Evolutionary conservation across 2,797 vertebrate species (phyloP).

Genomic region (Phrynocephalus forsythii): DNA sequence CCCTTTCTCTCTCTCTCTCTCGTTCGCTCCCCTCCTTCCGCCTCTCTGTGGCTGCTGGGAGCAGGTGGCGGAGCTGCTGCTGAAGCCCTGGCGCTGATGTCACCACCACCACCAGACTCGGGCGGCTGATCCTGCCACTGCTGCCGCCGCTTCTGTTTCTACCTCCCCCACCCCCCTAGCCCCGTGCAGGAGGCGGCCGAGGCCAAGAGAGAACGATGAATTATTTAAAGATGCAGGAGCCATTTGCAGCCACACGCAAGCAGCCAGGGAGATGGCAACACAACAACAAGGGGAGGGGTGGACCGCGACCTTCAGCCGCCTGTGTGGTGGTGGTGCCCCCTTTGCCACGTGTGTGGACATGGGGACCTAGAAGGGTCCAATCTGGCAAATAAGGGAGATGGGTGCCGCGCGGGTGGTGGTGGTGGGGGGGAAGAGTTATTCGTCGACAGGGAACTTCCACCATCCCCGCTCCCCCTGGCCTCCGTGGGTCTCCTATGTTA

Average conservation of each 20-base stretch:
- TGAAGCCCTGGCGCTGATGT: conserved; percentile 62
- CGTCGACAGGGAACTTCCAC: not conserved
- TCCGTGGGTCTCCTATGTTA: not conserved
- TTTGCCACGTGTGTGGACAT: not conserved
- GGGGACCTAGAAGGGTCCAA: not conserved
- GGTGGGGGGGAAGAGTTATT: not conserved
- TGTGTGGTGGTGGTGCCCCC: no score
- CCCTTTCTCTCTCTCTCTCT: not conserved
- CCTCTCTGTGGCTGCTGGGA: conserved; percentile 41
- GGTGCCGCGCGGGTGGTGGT: no score
- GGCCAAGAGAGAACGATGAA: conserved; percentile 44
- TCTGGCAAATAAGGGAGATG: not conserved
- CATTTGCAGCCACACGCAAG: conserved; percentile 36
- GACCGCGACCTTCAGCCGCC: not conserved
- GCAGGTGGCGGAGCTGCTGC: conserved; percentile 56
- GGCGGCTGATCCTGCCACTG: conserved; percentile 19
- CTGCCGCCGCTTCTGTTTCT: conserved; percentile 18
- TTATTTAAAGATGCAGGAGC: conserved; percentile 66
- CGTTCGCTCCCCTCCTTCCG: not conserved
- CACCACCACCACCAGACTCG: conserved; percentile 25
- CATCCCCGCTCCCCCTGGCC: no score
- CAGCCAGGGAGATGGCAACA: not conserved
- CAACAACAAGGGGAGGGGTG: not conserved
- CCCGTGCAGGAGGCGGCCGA: conserved; percentile 57
- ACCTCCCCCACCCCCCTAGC: conserved; percentile 49